Conservation (phyloP, 2,888 invertebrate genomes). For the Syritta pipiens region DNA sequence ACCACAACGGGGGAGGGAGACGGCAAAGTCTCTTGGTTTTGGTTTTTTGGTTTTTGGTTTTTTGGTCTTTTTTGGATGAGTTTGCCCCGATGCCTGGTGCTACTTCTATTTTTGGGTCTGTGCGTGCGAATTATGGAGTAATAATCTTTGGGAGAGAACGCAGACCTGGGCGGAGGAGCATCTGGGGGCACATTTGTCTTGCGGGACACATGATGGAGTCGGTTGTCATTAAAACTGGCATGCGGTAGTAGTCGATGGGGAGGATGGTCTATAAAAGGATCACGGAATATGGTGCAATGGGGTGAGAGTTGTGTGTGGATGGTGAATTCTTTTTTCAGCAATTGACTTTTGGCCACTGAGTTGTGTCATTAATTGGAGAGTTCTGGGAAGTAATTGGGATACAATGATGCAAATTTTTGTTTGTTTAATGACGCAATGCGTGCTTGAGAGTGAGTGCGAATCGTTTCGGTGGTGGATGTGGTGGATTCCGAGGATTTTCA, state of each 20-base stretch:
- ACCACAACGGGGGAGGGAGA: constrained; percentile 44
- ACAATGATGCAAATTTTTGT: neutral
- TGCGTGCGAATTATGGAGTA: constrained; percentile 65
- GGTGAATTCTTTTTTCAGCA: neutral
- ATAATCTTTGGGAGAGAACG: neutral
- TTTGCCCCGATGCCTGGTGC: constrained; percentile 35
- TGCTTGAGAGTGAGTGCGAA: too few species aligned
- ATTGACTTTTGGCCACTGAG: neutral
- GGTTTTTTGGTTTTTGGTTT: too few species aligned
- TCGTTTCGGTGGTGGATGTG: too few species aligned
- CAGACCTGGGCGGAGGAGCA: neutral
- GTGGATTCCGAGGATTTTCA: too few species aligned
- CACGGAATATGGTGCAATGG: constrained; percentile 58
- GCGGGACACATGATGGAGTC: constrained; percentile 60
- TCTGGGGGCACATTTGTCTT: constrained; percentile 30
- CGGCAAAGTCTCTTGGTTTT: too few species aligned
- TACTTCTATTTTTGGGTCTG: constrained; percentile 64
- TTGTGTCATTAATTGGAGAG: constrained; percentile 15
- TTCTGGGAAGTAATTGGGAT: neutral
- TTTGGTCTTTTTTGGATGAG: constrained; percentile 37
- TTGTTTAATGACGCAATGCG: neutral
- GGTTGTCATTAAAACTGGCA: constrained; percentile 64
- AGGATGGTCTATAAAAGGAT: constrained; percentile 60
- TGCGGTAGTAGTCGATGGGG: constrained; percentile 56
- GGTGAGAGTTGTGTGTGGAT: constrained; percentile 25